Base-by-base conservation (phyloP, 2,888 invertebrate genomes). In the Clostera curtula region DNA sequence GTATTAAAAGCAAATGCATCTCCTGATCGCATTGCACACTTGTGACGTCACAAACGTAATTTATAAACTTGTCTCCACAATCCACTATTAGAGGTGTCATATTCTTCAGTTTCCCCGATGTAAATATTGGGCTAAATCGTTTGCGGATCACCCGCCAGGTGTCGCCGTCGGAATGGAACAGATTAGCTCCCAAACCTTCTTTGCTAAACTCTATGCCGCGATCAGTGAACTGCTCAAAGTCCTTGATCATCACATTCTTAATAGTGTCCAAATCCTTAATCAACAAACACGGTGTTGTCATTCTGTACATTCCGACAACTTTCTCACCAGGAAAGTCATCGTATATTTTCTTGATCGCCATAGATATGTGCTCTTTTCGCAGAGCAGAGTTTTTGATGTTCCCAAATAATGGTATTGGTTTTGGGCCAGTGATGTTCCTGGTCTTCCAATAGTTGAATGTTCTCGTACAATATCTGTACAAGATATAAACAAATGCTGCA, bases 261-360 rank as follows among this genome's bases (percentile, higher is more conserved):
- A 60, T 40, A 4, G 57, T 25, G 16, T 67, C 60, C n/a, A 56
- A 36, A 31, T 67, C 64, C 7, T 53, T 39, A 10, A 67, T 28
- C 2, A 62, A 12, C 6, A 66, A 20, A 4, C 31, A 29, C 0
- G 58, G 60, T 12, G 36, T 38, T 1, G 45, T 49, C 34, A 56
- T 40, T 31, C 47, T 27, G 25, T 41, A 59, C 4, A 49, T 27
- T 2, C 56, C 58, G 1, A 59, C 46, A 3, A 48, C 33, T 32
- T 51, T 56, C 31, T 56, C 56, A 3, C 53, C 29, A 3, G 47
- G 40, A 26, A 34, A 56, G 4, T 33, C 29, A 4, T 43, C 29
- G 19, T 54, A 56, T 11, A 49, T 30, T 7, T 49, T 32, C 15
- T 42, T 22, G 5, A 43, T 41, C 8, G 50, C 25, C 8, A 34